These are phyloP conservation scores for Caiman crocodilus DNA, from an alignment of 2,797 vertebrate species.

Conservation along the genomic window DNA sequence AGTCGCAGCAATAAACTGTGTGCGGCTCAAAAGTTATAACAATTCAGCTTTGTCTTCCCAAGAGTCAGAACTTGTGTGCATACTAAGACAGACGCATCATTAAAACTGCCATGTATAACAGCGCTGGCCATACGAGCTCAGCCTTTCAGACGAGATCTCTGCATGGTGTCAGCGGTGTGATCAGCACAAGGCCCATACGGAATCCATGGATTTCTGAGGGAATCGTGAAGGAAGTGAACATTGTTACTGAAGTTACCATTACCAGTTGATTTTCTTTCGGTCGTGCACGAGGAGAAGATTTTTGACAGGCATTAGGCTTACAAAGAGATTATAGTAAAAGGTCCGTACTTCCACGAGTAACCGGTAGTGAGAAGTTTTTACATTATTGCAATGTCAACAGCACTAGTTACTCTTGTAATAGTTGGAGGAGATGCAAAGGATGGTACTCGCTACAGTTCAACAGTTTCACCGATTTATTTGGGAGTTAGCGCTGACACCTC, in stretches of 20 bases:
- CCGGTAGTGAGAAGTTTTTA: neutral
- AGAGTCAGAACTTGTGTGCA: neutral
- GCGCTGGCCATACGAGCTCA: too few species aligned
- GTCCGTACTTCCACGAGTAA: neutral
- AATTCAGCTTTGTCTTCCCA: neutral
- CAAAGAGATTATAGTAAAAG: neutral
- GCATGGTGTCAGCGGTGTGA: neutral
- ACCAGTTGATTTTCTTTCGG: neutral
- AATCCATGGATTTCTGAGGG: neutral
- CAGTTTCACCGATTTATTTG: conserved; percentile 30
- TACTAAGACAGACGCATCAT: neutral
- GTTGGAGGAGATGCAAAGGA: conserved; percentile 4
- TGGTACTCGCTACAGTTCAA: conserved; percentile 6
- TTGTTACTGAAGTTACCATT: neutral
- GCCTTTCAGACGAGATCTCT: neutral
- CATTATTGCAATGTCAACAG: neutral
- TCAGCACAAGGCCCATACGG: neutral
- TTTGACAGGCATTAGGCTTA: neutral
- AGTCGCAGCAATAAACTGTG: neutral
- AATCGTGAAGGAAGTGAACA: neutral
- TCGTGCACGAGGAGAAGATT: neutral
- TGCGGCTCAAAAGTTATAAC: neutral
- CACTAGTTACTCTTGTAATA: conserved; percentile 13
- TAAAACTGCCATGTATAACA: neutral
- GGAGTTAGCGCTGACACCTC: conserved; percentile 38